phyloP scores from a whole-genome alignment of 2,888 invertebrate genomes.

The Drosophila quinaria region DNA sequence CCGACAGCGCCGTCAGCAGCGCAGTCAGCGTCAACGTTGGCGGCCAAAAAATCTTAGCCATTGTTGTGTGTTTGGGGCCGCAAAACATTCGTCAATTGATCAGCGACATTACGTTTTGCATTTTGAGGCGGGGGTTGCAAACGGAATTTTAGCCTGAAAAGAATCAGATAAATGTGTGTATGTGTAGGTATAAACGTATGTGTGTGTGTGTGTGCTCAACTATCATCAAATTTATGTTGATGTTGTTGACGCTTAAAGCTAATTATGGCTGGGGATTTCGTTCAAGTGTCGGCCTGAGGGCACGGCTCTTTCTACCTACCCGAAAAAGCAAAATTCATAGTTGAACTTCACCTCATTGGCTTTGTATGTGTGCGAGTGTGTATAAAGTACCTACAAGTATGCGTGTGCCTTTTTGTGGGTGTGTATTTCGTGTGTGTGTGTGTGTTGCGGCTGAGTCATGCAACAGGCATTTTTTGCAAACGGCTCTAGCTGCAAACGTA shows the following conservation, averaged over 20 bases:
- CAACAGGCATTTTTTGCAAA: slow-evolving; percentile 50
- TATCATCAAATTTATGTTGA: slow-evolving; percentile 52
- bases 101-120: slow-evolving; percentile 64
- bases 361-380: neutral
- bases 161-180: slow-evolving; percentile 54
- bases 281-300: slow-evolving; percentile 53
- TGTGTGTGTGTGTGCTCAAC: slow-evolving; percentile 39
- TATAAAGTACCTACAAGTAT: neutral
- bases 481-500: slow-evolving; percentile 15
- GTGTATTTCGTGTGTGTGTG: slow-evolving; percentile 7
- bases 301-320: slow-evolving; percentile 56
- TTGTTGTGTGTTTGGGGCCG: slow-evolving; percentile 21
- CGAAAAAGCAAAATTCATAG: slow-evolving; percentile 49
- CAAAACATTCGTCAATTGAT: slow-evolving; percentile 71
- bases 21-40: slow-evolving; percentile 33
- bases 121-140: slow-evolving; percentile 74
- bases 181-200: slow-evolving; percentile 39
- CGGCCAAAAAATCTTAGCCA: slow-evolving; percentile 29
- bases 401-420: slow-evolving; percentile 10
- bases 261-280: slow-evolving; percentile 52
- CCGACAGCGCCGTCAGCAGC: slow-evolving; percentile 32
- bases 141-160: slow-evolving; percentile 74
- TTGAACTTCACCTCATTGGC: slow-evolving; percentile 75
- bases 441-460: slow-evolving; percentile 56
- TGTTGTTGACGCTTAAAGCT: slow-evolving; percentile 55